Evolutionary conservation across 2,797 vertebrate genomes (phyloP).

Genomic region (Danio kyathit): DNA sequence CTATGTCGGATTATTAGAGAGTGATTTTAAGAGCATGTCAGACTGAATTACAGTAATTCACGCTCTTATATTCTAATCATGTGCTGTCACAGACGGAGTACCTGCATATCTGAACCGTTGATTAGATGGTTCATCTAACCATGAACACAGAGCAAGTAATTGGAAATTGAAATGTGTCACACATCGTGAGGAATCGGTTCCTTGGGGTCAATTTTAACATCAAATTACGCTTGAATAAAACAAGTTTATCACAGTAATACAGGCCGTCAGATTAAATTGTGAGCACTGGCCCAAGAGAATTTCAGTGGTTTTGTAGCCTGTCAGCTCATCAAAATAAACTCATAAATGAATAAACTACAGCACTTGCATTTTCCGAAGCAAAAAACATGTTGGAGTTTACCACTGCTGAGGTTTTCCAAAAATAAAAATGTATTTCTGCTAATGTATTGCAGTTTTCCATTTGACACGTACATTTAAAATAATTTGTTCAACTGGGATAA

Average conservation of each 20-base stretch:
- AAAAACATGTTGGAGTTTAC: not conserved
- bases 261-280: constrained; percentile 36
- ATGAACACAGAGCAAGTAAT: constrained; percentile 39
- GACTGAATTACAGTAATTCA: constrained; percentile 45
- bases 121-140: constrained; percentile 50
- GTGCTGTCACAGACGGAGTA: constrained; percentile 17
- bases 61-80: constrained; percentile 48
- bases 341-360: constrained; percentile 10
- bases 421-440: too few species aligned
- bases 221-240: constrained; percentile 40
- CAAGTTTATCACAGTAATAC: constrained; percentile 11
- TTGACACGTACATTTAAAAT: too few species aligned
- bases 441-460: too few species aligned
- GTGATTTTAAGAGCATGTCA: constrained; percentile 46
- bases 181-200: constrained; percentile 30
- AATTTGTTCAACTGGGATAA: too few species aligned
- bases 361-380: not conserved
- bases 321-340: constrained; percentile 12
- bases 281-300: constrained; percentile 26
- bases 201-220: constrained; percentile 37
- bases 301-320: not conserved
- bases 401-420: not conserved
- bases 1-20: constrained; percentile 39
- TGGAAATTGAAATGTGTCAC: constrained; percentile 50
- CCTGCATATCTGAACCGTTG: constrained; percentile 36